Evolutionary conservation across 2,113 vertebrate genomes (phyloP).

Genomic region (Entomyzon cyanotis): DNA sequence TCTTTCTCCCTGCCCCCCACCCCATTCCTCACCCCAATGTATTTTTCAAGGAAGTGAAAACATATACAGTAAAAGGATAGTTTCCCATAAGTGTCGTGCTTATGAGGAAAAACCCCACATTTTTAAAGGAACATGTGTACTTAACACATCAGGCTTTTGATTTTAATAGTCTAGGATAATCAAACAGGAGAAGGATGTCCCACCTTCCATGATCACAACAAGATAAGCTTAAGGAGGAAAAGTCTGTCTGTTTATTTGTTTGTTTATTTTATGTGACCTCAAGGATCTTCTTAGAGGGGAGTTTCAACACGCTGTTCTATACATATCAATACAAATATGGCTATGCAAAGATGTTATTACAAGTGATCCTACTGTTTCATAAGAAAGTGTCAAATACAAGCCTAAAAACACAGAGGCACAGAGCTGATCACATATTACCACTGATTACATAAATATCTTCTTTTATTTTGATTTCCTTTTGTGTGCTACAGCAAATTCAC

Average conservation of each 20-base stretch:
- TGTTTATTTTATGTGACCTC: constrained; percentile 30
- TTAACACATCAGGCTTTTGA: constrained; percentile 19
- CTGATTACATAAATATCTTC: not conserved
- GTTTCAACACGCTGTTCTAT: not conserved
- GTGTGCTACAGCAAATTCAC: not conserved
- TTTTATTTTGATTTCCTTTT: constrained; percentile 25
- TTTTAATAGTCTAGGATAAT: constrained; percentile 12
- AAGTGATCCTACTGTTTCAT: not conserved
- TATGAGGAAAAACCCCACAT: not conserved
- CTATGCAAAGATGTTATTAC: not conserved
- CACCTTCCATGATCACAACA: constrained; percentile 4
- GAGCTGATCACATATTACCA: not conserved
- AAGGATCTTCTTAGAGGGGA: constrained; percentile 14
- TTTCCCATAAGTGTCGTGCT: constrained; percentile 15
- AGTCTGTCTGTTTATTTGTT: constrained; percentile 14
- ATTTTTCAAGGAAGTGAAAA: constrained; percentile 23
- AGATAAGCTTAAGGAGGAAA: constrained; percentile 4
- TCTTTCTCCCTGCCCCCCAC: not conserved
- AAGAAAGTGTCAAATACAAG: not conserved
- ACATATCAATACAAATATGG: constrained; percentile 39
- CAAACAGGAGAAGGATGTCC: not conserved
- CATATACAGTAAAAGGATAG: not conserved
- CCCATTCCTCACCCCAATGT: constrained; percentile 7
- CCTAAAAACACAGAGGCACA: not conserved
- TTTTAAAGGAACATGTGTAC: not conserved